Conservation (phyloP, 2,797 vertebrate genomes). For the Florisuga fusca region DNA sequence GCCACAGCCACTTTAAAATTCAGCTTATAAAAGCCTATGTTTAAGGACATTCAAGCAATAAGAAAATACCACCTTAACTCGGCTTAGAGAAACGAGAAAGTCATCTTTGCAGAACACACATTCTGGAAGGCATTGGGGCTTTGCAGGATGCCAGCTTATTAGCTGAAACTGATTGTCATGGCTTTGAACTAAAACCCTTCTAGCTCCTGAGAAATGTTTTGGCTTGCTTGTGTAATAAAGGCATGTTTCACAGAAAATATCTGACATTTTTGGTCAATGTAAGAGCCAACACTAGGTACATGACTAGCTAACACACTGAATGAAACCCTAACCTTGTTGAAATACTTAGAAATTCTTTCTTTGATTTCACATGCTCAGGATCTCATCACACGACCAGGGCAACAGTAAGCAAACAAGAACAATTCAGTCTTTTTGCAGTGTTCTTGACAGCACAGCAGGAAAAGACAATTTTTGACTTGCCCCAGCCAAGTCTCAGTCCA, state of each 20-base stretch:
- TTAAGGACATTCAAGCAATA: not conserved
- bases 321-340: not conserved
- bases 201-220: not conserved
- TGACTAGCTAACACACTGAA: not conserved
- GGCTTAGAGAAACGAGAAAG: not conserved
- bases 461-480: not conserved
- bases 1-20: not conserved
- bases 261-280: constrained; percentile 5
- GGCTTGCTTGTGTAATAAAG: not conserved
- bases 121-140: not conserved
- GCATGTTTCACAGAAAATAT: constrained; percentile 4
- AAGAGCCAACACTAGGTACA: not conserved
- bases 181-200: constrained; percentile 21
- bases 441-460: not conserved
- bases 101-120: not conserved
- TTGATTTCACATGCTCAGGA: not conserved
- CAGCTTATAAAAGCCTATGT: not conserved
- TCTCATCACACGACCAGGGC: not conserved
- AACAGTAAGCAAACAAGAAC: not conserved
- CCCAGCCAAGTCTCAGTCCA: not conserved
- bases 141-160: constrained; percentile 35
- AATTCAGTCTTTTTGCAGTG: not conserved
- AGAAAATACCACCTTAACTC: not conserved
- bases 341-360: not conserved
- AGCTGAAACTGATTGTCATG: constrained; percentile 31